Conservation (phyloP, 2,888 invertebrate genomes). For the Lasioglossum leucozonium region DNA sequence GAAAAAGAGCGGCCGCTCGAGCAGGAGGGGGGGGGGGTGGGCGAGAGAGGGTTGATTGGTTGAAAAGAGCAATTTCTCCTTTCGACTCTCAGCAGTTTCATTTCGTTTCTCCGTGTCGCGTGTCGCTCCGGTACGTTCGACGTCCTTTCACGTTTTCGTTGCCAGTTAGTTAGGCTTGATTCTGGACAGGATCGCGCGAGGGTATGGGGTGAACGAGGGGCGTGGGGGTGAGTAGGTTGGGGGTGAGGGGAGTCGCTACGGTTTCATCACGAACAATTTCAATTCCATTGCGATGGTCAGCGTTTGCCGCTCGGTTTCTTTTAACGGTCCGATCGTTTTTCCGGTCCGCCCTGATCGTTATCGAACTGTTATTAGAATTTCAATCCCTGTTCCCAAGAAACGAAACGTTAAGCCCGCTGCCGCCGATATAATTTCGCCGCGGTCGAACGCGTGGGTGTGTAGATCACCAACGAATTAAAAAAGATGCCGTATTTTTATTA, state of each 20-base stretch:
- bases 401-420: not conserved
- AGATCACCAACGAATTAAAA: not conserved
- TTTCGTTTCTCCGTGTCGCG: constrained; percentile 33
- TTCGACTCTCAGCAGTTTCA: constrained; percentile 33
- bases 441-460: too few relatives aligned
- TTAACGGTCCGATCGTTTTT: constrained; percentile 11
- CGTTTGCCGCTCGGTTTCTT: not conserved
- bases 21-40: not conserved
- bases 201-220: not conserved
- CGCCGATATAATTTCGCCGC: not conserved
- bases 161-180: constrained; percentile 47
- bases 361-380: not conserved
- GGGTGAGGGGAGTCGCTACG: not conserved
- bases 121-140: constrained; percentile 9
- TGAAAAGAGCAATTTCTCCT: constrained; percentile 55
- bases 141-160: constrained; percentile 29
- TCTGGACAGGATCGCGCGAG: constrained; percentile 11
- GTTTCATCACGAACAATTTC: constrained; percentile 55
- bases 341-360: not conserved
- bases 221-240: not conserved
- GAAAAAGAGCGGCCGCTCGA: constrained; percentile 12
- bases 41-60: constrained; percentile 15
- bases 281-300: constrained; percentile 39
- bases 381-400: not conserved
- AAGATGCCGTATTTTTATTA: not conserved